Conservation (phyloP, 2,113 vertebrate species). For the Syngnathus floridae region DNA sequence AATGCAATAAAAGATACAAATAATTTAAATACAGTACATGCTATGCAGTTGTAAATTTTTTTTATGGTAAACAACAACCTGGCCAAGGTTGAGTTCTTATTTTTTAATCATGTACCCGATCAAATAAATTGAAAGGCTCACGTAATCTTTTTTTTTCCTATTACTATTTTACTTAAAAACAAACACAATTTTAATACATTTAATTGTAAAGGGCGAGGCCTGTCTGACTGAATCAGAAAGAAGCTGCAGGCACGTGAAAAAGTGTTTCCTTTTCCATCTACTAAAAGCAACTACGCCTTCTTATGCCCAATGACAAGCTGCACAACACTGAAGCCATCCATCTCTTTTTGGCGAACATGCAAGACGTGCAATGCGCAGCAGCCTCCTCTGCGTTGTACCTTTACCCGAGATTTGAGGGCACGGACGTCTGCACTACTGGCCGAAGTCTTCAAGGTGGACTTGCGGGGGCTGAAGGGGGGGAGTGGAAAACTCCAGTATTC, state of each 20-base stretch:
- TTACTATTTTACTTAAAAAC: too few species aligned
- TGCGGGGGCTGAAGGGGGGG: conserved; percentile 66
- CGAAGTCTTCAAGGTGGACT: conserved; percentile 31
- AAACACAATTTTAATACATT: too few species aligned
- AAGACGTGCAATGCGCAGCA: conserved; percentile 45
- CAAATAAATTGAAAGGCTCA: too few species aligned
- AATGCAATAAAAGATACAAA: too few species aligned
- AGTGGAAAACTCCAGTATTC: conserved; percentile 74
- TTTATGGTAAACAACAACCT: too few species aligned
- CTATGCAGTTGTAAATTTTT: too few species aligned
- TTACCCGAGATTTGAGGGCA: conserved; percentile 35
- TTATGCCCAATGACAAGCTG: conserved; percentile 7
- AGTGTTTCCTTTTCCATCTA: conserved; percentile 3
- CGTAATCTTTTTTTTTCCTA: not conserved
- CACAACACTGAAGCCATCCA: conserved; percentile 16
- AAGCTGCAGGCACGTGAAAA: conserved; percentile 23
- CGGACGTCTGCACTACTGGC: conserved; percentile 39
- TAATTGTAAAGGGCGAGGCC: not conserved
- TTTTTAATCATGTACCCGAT: too few species aligned
- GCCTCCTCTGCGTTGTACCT: conserved; percentile 55
- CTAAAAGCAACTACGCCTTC: conserved; percentile 23
- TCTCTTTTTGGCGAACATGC: conserved; percentile 26
- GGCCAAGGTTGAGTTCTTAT: too few species aligned
- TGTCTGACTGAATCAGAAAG: conserved; percentile 27
- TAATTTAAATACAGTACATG: not conserved